Evolutionary conservation across 2,113 vertebrate species (phyloP), one percentile per base, ranked within the genome.

Genomic region (Isurus oxyrinchus): DNA sequence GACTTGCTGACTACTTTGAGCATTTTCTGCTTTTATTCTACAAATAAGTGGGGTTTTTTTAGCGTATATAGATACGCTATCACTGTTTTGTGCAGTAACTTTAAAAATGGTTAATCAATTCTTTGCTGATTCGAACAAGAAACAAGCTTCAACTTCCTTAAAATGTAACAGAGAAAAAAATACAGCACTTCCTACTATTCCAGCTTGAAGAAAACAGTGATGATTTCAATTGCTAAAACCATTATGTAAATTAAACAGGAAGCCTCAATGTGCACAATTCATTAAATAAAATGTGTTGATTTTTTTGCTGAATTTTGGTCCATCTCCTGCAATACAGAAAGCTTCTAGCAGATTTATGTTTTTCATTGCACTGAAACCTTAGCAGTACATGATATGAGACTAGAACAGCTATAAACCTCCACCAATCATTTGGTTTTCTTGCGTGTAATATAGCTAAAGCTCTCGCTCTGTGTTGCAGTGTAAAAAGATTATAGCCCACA

Each of bases 401-500:
- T 7, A 27, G 66, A 72, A 95, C 63, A 95, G 66, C 67, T 95
- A 49, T 72, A 72, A 72, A 55, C 94, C 94, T 76, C 31, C 49
- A 13, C 67, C 94, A 76, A 66, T 95, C n/a, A 94, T 94, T 94
- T 94, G 61, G 35, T 23, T 94, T 94, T 94, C 66, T 95, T 95
- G 44, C 31, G 8, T 95, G 94, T 55, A 55, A 14, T 95, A 55
- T 31, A 95, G 25, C 66, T 95, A 49, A 25, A 95, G 44, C 94
- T 76, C 93, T 49, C 67, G 35, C 72, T 25, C 10, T 95, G 67
- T 49, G 27, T 95, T 53, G 49, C 63, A 31, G 14, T 95, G 25
- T 95, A 95, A 76, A 94, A 72, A 72, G 66, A 95, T 95, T 95
- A 72, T 11, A 95, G 94, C 5, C 49, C 27, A 55, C 94, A 76